Percentiles rank a stretch among this genome's conserved stretches.
These are phyloP conservation scores for Romanogobio albipinnatus DNA, from an alignment of 2,113 vertebrate species.

Conservation along the genomic window DNA sequence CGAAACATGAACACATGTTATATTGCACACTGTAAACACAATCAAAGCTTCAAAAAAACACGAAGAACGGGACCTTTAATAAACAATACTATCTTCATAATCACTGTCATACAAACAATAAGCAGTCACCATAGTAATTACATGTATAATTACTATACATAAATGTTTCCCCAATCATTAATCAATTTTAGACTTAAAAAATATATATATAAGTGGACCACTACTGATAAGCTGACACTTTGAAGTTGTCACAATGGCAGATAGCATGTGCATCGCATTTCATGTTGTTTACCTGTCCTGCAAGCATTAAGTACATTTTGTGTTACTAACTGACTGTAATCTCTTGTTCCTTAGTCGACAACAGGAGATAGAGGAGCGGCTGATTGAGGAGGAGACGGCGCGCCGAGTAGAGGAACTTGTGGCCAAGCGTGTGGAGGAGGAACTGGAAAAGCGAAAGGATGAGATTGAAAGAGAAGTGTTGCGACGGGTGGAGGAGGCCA, in stretches of 20 bases:
- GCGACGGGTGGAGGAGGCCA: constrained; percentile 96
- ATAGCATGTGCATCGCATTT: background rate
- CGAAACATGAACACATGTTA: too few species aligned
- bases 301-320: background rate
- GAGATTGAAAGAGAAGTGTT: constrained; percentile 98
- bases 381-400: constrained; percentile 98
- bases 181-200: background rate
- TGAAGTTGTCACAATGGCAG: background rate
- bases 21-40: too few species aligned
- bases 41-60: too few species aligned
- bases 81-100: background rate
- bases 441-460: constrained; percentile 95
- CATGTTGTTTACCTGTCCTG: background rate
- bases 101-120: background rate
- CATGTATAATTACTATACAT: background rate
- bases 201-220: background rate
- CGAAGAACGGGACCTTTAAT: too few species aligned
- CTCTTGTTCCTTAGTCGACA: constrained; percentile 77
- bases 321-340: background rate
- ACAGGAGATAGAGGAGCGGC: constrained; percentile 98
- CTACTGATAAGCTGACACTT: background rate
- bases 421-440: constrained; percentile 96
- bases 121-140: background rate
- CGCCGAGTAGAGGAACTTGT: constrained; percentile 96
- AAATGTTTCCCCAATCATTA: background rate